A percentile compares a stretch with the other conserved stretches of the same genome.
These are phyloP conservation scores for Ramphastos sulfuratus DNA, from an alignment of 2,113 vertebrate genomes.

Conservation along the genomic window DNA sequence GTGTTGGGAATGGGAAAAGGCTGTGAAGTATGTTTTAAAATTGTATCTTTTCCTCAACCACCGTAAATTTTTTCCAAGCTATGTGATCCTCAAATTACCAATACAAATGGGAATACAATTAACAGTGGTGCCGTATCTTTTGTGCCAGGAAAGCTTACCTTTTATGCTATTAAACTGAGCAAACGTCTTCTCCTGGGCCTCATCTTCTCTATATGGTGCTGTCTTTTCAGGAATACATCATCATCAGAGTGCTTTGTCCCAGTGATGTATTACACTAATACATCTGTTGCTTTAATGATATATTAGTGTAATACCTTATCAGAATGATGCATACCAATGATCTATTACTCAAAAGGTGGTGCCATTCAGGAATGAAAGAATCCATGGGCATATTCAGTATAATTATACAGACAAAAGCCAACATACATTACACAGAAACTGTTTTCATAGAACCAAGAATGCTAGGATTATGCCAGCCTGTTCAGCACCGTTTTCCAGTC, in stretches of 20 bases:
- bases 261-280: slow-evolving; percentile 70
- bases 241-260: slow-evolving; percentile 65
- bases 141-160: slow-evolving; percentile 2
- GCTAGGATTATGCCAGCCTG: neutral
- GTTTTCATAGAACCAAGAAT: slow-evolving; percentile 22
- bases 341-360: slow-evolving; percentile 65
- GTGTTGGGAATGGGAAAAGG: neutral
- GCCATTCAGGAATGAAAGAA: slow-evolving; percentile 70
- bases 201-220: slow-evolving; percentile 4
- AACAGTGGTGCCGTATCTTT: neutral
- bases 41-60: slow-evolving; percentile 7
- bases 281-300: slow-evolving; percentile 76
- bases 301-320: slow-evolving; percentile 72
- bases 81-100: slow-evolving; percentile 14
- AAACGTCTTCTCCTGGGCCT: slow-evolving; percentile 54
- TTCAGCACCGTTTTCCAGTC: neutral
- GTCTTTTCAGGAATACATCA: slow-evolving; percentile 62
- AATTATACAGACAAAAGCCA: slow-evolving; percentile 55
- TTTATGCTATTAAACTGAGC: slow-evolving; percentile 36
- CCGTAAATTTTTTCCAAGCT: slow-evolving; percentile 38
- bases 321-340: slow-evolving; percentile 68
- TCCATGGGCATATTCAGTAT: slow-evolving; percentile 42
- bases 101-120: slow-evolving; percentile 24
- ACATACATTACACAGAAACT: slow-evolving; percentile 18
- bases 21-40: slow-evolving; percentile 19